These are phyloP conservation scores for Molossus alvarezi DNA, from an alignment of 2,797 vertebrate species.

Conservation along the genomic window DNA sequence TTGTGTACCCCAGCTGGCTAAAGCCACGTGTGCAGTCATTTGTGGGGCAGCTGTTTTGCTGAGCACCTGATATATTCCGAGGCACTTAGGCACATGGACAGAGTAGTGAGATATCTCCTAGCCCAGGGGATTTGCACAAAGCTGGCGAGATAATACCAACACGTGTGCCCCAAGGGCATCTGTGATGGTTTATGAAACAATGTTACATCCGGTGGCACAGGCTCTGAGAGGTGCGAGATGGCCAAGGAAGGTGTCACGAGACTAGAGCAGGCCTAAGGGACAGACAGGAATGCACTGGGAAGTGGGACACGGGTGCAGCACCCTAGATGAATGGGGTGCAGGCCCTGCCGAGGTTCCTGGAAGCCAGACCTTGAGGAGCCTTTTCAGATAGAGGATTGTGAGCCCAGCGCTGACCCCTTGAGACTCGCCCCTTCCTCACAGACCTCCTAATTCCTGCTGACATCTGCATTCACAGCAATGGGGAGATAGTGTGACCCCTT, in stretches of 20 bases:
- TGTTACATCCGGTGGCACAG: background rate
- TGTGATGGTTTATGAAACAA: background rate
- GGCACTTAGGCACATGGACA: background rate
- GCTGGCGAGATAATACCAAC: background rate
- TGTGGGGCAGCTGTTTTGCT: background rate
- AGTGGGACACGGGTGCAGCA: no score
- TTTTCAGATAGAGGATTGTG: background rate
- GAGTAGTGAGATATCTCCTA: background rate
- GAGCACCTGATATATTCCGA: background rate
- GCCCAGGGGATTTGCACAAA: background rate
- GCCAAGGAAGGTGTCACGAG: background rate
- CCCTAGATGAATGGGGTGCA: background rate
- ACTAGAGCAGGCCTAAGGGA: background rate
- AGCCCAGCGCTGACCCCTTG: background rate
- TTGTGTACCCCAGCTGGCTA: background rate
- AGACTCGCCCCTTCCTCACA: background rate
- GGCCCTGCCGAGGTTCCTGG: background rate
- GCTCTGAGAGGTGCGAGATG: background rate
- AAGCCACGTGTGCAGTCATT: no score
- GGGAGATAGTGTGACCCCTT: background rate
- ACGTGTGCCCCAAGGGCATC: rapidly evolving
- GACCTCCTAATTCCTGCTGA: background rate
- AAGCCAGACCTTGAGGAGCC: background rate
- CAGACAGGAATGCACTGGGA: background rate
- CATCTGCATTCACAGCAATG: background rate